A percentile compares a stretch with the other conserved stretches of the same genome.
Evolutionary conservation across 2,113 vertebrate species (phyloP).

Genomic region (Neotragus moschatus): DNA sequence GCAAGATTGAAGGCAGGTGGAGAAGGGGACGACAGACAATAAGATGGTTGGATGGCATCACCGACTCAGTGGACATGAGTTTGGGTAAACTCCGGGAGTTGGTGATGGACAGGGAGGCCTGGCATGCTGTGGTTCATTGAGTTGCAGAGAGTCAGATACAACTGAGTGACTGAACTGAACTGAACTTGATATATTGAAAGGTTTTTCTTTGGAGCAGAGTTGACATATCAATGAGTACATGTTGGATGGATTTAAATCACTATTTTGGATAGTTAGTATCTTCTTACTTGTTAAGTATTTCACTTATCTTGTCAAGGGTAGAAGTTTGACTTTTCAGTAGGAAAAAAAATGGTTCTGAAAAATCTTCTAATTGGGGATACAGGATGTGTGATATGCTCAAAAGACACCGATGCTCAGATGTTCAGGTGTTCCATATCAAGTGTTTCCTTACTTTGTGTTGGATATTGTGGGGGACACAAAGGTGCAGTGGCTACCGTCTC

Average conservation of each 20-base stretch:
- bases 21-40: neutral
- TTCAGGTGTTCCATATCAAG: neutral
- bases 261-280: neutral
- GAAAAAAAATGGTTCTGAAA: neutral
- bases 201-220: neutral
- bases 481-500: neutral
- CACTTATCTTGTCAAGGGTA: neutral
- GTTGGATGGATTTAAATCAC: neutral
- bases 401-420: neutral
- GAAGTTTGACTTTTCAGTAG: neutral
- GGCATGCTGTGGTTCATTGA: neutral
- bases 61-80: neutral
- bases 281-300: neutral
- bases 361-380: neutral
- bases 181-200: neutral
- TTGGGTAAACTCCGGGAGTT: neutral
- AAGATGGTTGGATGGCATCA: neutral
- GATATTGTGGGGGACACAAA: neutral
- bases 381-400: neutral
- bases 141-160: accelerated
- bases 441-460: neutral
- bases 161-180: neutral
- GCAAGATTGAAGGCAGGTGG: neutral
- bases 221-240: neutral
- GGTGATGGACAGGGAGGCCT: neutral